Conservation (phyloP, 2,888 invertebrate species). For the Fissipunctia ypsillon region DNA sequence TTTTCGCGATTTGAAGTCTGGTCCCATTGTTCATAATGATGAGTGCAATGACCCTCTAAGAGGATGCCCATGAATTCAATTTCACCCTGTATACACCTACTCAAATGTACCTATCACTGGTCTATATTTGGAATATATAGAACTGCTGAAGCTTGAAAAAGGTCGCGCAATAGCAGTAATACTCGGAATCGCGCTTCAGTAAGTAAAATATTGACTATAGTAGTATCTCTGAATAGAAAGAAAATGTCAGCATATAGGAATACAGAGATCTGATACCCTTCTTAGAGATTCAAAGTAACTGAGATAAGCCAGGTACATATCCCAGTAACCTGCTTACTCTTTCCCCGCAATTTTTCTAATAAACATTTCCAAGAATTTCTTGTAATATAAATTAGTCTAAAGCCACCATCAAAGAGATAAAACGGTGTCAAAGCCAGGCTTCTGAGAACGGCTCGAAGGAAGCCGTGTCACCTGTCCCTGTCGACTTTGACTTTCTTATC, state of each 20-base stretch:
- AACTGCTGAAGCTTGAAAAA: background rate
- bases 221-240: background rate
- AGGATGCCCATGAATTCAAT: too few relatives aligned
- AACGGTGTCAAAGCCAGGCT: constrained; percentile 31
- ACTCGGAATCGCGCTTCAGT: background rate
- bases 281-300: background rate
- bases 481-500: constrained; percentile 47
- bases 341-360: background rate
- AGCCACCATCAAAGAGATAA: constrained; percentile 31
- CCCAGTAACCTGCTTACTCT: background rate
- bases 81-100: too few relatives aligned
- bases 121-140: background rate
- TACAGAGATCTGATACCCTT: background rate
- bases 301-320: background rate
- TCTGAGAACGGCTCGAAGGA: constrained; percentile 11
- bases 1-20: too few relatives aligned
- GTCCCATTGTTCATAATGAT: too few relatives aligned
- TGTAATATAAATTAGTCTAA: constrained; percentile 8
- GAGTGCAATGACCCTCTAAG: too few relatives aligned
- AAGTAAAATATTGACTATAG: background rate
- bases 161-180: background rate
- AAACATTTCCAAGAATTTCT: constrained; percentile 14
- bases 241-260: background rate
- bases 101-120: background rate
- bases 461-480: constrained; percentile 47